Base-by-base conservation (phyloP, 2,888 invertebrate genomes). In the Spilosoma lubricipeda region DNA sequence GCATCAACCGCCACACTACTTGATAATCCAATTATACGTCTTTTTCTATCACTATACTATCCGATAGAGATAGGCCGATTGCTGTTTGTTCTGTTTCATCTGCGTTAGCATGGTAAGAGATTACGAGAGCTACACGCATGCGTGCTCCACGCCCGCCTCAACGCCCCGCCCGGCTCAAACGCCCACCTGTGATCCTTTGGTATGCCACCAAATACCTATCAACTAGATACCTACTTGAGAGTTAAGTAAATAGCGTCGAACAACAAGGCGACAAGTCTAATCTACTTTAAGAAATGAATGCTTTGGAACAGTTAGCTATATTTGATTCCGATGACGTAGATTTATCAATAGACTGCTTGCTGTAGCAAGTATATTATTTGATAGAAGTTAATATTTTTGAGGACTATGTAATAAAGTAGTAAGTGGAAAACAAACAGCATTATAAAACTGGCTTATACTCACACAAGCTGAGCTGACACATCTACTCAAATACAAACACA, bases 101-200 rank as follows among this genome's bases (percentile, higher is more conserved):
- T 82, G 83, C 83, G 88, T 88, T 87, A 87, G 87, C 82, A 80
- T 82, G 83, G 86, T 85, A 85, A 85, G 88, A 87, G 88, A 88
- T 85, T 85, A 82, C 75, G 81, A 82, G 85, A 86, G 83, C 76
- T 85, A 77, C 78, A 90, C 95, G 95, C 95, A 94, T 94, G 95
- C 95, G 95, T 89, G 84, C 74, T 84, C 78, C 90, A 91, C 94
- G 94, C 94, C 94, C 92, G 92, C 87, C 87, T 87, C 77, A 77
- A 86, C 87, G 91, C 94, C 87, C 94, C 95, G 93, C 94, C 95
- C 91, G 93, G 84, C 87, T 83, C 85, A 81, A 80, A 93, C 95
- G 94, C 95, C 95, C 95, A 95, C 94, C 94, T 94, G 94, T 94
- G 90, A 92, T 92, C 87, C 90, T 88, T 90, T 90, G 86, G 77